Evolutionary conservation across 2,113 vertebrate species (phyloP).

Genomic region (Chascanopsetta lugubris): DNA sequence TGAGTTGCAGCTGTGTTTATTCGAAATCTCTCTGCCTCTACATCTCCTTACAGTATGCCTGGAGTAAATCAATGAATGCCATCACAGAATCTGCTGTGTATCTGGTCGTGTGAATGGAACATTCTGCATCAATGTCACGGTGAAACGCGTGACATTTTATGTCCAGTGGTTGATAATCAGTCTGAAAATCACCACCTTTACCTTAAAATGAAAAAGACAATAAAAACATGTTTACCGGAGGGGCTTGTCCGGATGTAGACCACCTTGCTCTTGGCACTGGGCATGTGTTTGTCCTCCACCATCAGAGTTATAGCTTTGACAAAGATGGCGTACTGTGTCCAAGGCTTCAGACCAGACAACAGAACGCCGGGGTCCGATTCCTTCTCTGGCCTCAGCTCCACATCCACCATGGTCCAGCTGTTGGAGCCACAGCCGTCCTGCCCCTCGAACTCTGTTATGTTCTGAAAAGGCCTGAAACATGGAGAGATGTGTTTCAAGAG

Average conservation of each 20-base stretch:
- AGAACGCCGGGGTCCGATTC: slow-evolving; percentile 88
- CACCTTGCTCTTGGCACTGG: slow-evolving; percentile 94
- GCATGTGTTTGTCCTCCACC: slow-evolving; percentile 89
- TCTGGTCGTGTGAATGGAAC: background rate
- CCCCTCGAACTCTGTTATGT: slow-evolving; percentile 93
- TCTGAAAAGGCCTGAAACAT: slow-evolving; percentile 81
- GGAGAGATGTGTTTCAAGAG: background rate
- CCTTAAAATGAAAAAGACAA: no score
- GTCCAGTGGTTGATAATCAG: background rate
- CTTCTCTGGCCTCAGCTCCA: slow-evolving; percentile 89
- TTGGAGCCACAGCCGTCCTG: slow-evolving; percentile 96
- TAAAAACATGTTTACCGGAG: slow-evolving; percentile 87
- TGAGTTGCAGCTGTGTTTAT: slow-evolving; percentile 62
- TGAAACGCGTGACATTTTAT: background rate
- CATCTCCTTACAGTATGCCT: slow-evolving; percentile 16
- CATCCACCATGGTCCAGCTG: slow-evolving; percentile 98
- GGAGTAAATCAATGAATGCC: slow-evolving; percentile 24
- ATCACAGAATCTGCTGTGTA: background rate
- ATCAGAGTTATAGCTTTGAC: slow-evolving; percentile 95
- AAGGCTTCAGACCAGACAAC: slow-evolving; percentile 89
- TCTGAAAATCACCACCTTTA: no score
- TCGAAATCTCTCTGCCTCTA: slow-evolving; percentile 28
- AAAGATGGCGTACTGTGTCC: slow-evolving; percentile 96
- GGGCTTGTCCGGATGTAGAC: slow-evolving; percentile 95
- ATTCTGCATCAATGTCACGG: background rate